phyloP scores from a whole-genome alignment of 2,113 vertebrate genomes.

The Acinonyx jubatus region DNA sequence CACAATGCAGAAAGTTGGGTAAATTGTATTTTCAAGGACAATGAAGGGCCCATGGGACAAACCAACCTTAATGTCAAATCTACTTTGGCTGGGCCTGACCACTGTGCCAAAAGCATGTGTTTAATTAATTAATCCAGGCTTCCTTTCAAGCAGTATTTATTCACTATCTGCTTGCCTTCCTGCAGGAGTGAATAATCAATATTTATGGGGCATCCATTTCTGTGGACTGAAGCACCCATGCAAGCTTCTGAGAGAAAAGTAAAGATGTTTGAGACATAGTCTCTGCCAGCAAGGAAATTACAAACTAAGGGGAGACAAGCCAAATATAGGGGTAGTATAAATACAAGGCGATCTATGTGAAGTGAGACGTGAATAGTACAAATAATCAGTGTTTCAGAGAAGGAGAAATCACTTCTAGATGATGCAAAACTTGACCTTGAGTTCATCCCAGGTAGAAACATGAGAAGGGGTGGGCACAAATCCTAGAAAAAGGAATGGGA shows the following conservation, averaged over 20 bases:
- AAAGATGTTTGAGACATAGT: background rate
- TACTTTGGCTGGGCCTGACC: background rate
- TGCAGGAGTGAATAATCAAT: background rate
- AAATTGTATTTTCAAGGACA: constrained; percentile 10
- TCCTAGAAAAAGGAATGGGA: background rate
- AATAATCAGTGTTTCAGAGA: background rate
- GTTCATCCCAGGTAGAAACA: background rate
- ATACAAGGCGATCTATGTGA: background rate
- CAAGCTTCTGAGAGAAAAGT: background rate
- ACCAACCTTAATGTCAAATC: background rate
- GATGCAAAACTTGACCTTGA: background rate
- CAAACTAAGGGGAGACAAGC: background rate
- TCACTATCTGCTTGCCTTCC: background rate
- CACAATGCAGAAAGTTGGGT: background rate
- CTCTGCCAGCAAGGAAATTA: background rate
- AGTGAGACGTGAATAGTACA: background rate
- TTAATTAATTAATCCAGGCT: background rate
- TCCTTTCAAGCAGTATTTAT: background rate
- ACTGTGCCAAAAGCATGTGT: background rate
- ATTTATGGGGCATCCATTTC: background rate
- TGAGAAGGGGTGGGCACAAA: background rate
- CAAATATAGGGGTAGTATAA: background rate
- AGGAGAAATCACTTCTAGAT: background rate
- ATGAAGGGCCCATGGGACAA: constrained; percentile 34
- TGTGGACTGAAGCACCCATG: background rate